These are phyloP conservation scores for Cnemophilus loriae DNA, from an alignment of 2,113 vertebrate genomes.

Conservation along the genomic window DNA sequence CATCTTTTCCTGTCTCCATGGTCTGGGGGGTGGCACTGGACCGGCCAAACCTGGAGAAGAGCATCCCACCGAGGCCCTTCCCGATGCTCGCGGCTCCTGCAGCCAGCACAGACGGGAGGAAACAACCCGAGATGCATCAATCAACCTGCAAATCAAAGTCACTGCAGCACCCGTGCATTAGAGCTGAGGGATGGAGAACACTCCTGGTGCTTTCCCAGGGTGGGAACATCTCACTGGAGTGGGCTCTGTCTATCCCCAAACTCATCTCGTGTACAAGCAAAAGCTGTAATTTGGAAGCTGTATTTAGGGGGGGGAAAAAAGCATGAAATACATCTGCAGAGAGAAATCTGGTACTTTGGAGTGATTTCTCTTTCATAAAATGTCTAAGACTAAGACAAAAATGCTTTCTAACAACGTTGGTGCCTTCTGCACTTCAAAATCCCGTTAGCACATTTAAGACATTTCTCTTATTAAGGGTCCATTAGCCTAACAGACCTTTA, in stretches of 20 bases:
- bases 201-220: conserved; percentile 4
- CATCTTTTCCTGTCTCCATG: conserved; percentile 77
- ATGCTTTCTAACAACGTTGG: accelerated
- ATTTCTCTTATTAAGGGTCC: not conserved
- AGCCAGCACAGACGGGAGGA: not conserved
- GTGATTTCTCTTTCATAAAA: not conserved
- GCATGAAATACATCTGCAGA: not conserved
- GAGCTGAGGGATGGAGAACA: not conserved
- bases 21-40: conserved; percentile 77
- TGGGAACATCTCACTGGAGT: not conserved
- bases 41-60: conserved; percentile 92
- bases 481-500: not conserved
- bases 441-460: not conserved
- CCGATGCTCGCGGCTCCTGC: conserved; percentile 94
- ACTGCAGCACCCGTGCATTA: not conserved
- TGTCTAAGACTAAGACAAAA: not conserved
- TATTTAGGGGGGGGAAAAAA: not conserved
- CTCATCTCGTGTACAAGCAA: not conserved
- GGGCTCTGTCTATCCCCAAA: not conserved
- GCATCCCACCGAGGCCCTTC: conserved; percentile 94
- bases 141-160: not conserved
- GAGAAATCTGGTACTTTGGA: not conserved
- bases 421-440: not conserved
- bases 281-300: not conserved
- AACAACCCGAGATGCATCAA: not conserved